phyloP scores from a whole-genome alignment of 2,888 invertebrate genomes.

The Leptopilina myrica region DNA sequence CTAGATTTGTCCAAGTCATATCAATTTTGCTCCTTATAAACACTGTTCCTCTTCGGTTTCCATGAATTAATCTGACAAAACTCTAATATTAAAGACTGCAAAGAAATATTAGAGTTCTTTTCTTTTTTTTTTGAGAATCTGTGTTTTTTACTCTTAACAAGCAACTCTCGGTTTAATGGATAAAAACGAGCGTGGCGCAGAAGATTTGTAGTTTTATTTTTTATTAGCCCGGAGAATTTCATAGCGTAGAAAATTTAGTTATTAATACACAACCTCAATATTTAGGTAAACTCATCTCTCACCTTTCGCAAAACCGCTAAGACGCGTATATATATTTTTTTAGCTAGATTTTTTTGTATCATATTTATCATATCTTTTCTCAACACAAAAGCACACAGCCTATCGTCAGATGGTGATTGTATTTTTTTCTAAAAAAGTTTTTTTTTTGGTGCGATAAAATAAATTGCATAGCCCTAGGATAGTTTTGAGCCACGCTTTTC shows the following conservation, averaged over 20 bases:
- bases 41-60: slow-evolving; percentile 59
- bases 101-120: slow-evolving; percentile 54
- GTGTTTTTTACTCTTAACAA: slow-evolving; percentile 63
- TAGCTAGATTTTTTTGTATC: slow-evolving; percentile 67
- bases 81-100: slow-evolving; percentile 57
- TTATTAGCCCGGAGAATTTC: slow-evolving; percentile 44
- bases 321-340: slow-evolving; percentile 66
- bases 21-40: slow-evolving; percentile 26
- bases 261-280: slow-evolving; percentile 70
- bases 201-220: slow-evolving; percentile 52
- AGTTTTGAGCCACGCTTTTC: slow-evolving; percentile 69
- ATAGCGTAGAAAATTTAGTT: slow-evolving; percentile 59
- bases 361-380: slow-evolving; percentile 71
- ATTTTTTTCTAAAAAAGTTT: slow-evolving; percentile 53
- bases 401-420: slow-evolving; percentile 68
- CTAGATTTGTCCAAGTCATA: slow-evolving; percentile 49
- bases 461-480: slow-evolving; percentile 74
- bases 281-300: slow-evolving; percentile 75
- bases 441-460: slow-evolving; percentile 72
- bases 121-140: slow-evolving; percentile 59
- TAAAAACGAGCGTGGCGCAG: slow-evolving; percentile 53
- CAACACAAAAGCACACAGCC: slow-evolving; percentile 74
- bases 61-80: slow-evolving; percentile 63
- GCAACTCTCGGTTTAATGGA: slow-evolving; percentile 57
- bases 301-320: slow-evolving; percentile 74